These are phyloP conservation scores for Arizona elegans DNA, from an alignment of 2,113 vertebrate species.

Conservation along the genomic window DNA sequence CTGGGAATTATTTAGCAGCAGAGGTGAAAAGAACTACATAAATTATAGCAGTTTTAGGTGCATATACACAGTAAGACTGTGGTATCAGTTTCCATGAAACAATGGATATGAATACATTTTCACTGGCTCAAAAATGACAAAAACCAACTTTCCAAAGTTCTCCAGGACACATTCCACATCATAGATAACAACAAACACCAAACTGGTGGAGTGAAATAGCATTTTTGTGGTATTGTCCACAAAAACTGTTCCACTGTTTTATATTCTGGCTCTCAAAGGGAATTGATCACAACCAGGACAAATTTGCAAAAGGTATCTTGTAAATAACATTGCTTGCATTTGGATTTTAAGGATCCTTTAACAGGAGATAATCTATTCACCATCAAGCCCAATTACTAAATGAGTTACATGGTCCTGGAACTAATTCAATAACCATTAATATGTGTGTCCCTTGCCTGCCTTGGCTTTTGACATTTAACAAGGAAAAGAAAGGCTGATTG, in stretches of 20 bases:
- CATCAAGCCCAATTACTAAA: background rate
- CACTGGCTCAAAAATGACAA: background rate
- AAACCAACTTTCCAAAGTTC: background rate
- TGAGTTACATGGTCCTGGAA: background rate
- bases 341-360: background rate
- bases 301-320: background rate
- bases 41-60: background rate
- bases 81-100: background rate
- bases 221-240: background rate
- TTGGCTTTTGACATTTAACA: background rate
- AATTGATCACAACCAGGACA: background rate
- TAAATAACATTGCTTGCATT: background rate
- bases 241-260: background rate
- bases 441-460: background rate
- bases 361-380: background rate
- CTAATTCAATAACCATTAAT: background rate
- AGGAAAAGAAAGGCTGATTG: background rate
- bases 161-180: background rate
- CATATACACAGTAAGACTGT: background rate
- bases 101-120: background rate
- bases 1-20: conserved; percentile 91
- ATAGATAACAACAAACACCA: background rate
- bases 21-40: conserved; percentile 75
- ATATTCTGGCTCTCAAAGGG: background rate
- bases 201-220: background rate